Evolutionary conservation across 1,140 invertebrate species (phyloP), one percentile per base, ranked within the genome.

Genomic region (Argopecten irradians): DNA sequence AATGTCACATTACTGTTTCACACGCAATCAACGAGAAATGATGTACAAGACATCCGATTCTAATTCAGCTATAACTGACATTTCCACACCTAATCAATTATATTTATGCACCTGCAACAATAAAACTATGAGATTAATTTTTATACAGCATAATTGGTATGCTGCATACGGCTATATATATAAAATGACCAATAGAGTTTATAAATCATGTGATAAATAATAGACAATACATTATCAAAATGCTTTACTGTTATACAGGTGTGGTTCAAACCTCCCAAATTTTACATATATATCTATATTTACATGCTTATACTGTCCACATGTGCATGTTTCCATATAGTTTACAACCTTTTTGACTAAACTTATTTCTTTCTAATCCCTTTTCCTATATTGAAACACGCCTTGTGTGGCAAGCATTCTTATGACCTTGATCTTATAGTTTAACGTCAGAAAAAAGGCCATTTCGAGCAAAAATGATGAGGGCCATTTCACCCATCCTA

Each of bases 401-500:
- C 5, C 55, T 16, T 71, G 55, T 71, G 55, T 71, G 55, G 55
- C 55, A n/a, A 28, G n/a, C 19, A n/a, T 71, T 28, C 55, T 28
- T 71, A 71, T 16, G 55, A 71, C 55, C 55, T 71, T 71, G 55
- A 71, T 71, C 55, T 71, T 1, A 5, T 13, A n/a, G 55, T 71
- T 71, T 8, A 71, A 28, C 55, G 16, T 71, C 14, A 11, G 55
- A 71, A n/a, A 71, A 71, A 71, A n/a, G 55, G 22, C 55, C n/a
- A 71, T 71, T 22, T 71, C 2, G 55, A 71, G 55, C 55, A 71
- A 71, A 71, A 55, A n/a, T 28, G 55, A 71, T 28, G 55, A 71
- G 55, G 55, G 28, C 55, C 55, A 71, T 71, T 71, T 71, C 55
- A 71, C 55, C 55, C n/a, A 71, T n/a, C n/a, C 55, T 71, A 71